Conservation (phyloP, 2,113 vertebrate genomes). For the Canis aureus region DNA sequence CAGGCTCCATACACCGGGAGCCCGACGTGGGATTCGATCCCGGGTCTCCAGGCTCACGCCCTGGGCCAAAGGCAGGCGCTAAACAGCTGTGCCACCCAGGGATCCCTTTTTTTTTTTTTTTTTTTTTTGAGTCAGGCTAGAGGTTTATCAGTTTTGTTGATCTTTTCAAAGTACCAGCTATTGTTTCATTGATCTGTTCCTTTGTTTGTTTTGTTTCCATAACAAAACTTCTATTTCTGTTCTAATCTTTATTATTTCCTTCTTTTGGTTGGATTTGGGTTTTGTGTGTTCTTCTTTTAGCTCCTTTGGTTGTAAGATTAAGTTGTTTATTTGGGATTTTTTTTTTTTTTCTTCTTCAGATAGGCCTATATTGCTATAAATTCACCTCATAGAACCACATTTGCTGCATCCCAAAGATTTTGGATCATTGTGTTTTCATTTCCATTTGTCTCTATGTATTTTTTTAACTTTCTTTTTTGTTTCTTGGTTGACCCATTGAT, state of each 20-base stretch:
- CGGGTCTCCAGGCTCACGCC: no score
- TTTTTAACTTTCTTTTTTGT: background rate
- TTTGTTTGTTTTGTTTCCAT: background rate
- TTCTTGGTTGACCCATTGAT: background rate
- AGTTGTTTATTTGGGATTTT: background rate
- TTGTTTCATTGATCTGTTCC: background rate
- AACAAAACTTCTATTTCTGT: background rate
- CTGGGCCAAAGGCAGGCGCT: no score
- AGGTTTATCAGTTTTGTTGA: background rate
- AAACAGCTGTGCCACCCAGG: no score
- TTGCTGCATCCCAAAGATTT: background rate
- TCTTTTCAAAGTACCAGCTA: background rate
- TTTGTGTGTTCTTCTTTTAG: background rate
- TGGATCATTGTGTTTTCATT: background rate
- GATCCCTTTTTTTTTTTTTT: background rate
- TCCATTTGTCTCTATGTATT: background rate
- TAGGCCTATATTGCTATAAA: background rate
- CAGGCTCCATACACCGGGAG: no score
- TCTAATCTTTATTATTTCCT: background rate
- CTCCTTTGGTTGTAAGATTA: background rate
- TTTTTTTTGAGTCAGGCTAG: background rate
- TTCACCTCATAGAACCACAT: background rate
- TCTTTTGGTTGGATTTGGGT: background rate
- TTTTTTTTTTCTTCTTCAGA: background rate
- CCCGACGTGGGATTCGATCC: no score